Base-by-base conservation (phyloP, 2,888 invertebrate species). In the Pycnomerus fuliginosus region DNA sequence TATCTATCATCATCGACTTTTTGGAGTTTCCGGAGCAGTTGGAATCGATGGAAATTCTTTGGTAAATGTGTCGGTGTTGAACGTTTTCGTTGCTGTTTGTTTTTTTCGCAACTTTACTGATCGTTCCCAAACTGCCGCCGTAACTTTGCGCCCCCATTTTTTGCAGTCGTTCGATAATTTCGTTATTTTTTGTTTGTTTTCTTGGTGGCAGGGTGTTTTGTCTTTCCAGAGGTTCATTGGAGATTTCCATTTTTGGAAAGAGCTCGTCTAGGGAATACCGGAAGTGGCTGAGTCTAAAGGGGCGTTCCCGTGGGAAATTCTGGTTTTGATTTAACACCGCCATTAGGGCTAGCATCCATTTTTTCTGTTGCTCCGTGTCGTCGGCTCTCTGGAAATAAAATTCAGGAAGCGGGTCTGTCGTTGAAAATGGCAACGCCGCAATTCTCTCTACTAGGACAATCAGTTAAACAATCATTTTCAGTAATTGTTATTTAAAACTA, bases 281-380 rank as follows among this genome's bases (percentile, higher is more conserved):
- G 53, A 74, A 71, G 53, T 74, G 66, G 49, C 53, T 64, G 60
- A 70, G 61, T 49, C 60, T 64, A n/a, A n/a, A n/a, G n/a, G n/a
- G n/a, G n/a, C 25, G 11, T 8, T 36, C 43, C 34, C 47, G 55
- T 34, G 56, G 55, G 31, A 44, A 44, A 17, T 42, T 55, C 40
- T 59, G 53, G 35, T 52, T 61, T 44, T 69, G 69, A 36, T 71
- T 71, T 45, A 73, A 62, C 1, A 75, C 72, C 20, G 71, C 67
- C 45, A 76, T 66, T 20, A 78, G 65, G 1, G 75, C 74, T 55
- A 75, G 70, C 62, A 78, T 69, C 78, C 78, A 78, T 52, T 70
- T 68, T 44, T 76, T 74, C 52, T 76, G 74, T n/a, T 73, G 70
- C 5, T 65, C 58, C 42, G 71, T 67, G 33, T 70, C 74, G 53